phyloP scores from a whole-genome alignment of 30 jellyfish, hydroid and myxozoan genomes.

The Aurelia coerulea region DNA sequence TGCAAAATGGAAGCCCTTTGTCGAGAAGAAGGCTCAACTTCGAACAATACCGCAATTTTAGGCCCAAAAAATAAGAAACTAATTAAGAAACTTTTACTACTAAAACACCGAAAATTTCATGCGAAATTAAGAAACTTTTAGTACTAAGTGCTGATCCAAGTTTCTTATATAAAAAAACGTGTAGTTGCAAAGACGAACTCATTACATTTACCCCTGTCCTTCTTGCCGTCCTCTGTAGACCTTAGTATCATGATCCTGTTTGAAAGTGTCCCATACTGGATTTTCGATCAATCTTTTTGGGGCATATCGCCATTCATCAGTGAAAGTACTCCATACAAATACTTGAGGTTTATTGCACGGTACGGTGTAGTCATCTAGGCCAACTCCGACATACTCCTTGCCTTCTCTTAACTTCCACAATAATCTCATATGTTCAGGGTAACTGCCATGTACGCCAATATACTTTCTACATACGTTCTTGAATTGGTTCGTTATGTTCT shows the following conservation, averaged over 20 bases:
- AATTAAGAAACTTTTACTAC: too few species aligned
- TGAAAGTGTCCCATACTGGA: conserved; percentile 90
- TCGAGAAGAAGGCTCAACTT: too few species aligned
- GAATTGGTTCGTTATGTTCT: not conserved
- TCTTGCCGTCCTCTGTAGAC: conserved; percentile 80
- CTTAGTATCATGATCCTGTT: conserved; percentile 55
- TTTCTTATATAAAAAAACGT: too few species aligned
- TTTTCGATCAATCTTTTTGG: conserved; percentile 75
- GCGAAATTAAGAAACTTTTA: too few species aligned
- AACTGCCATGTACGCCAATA: conserved; percentile 91
- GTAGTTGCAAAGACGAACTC: too few species aligned
- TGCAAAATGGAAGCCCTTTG: too few species aligned
- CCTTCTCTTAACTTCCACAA: conserved; percentile 72
- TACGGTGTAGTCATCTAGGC: conserved; percentile 44
- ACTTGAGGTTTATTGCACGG: conserved; percentile 35
- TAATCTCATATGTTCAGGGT: conserved; percentile 69
- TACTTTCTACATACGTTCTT: conserved; percentile 62
- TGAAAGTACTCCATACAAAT: conserved; percentile 48
- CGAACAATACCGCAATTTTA: too few species aligned
- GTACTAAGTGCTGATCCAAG: too few species aligned
- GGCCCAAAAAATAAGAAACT: too few species aligned
- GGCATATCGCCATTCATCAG: conserved; percentile 78
- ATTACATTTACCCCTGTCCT: conserved; percentile 28
- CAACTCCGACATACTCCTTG: conserved; percentile 24
- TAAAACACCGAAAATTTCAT: too few species aligned